Conservation (phyloP, 92 coral and sea anemone species). For the Epizoanthus stellaris region DNA sequence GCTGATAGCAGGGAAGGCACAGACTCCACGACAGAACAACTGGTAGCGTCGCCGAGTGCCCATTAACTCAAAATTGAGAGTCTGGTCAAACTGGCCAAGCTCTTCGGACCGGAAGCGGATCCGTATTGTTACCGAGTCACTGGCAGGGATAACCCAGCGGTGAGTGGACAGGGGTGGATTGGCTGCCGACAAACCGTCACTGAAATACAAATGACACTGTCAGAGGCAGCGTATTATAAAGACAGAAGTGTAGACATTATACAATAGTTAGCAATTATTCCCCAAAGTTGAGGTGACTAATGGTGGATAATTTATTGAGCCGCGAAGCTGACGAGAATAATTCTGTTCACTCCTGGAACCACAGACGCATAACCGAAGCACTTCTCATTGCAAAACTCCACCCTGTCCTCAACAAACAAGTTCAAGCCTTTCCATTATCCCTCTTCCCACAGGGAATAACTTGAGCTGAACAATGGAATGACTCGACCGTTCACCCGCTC, state of each 20-base stretch:
- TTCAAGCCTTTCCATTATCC: neutral
- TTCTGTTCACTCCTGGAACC: no score
- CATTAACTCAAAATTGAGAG: conserved; percentile 93
- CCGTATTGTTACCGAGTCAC: conserved; percentile 77
- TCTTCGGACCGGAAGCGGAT: conserved; percentile 95
- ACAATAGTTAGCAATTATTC: no score
- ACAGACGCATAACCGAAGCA: no score
- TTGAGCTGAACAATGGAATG: no score
- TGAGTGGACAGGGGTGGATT: conserved; percentile 82
- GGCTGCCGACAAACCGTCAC: conserved; percentile 63
- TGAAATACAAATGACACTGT: neutral
- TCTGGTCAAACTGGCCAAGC: conserved; percentile 98
- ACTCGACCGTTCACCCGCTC: no score
- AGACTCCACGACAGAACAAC: conserved; percentile 97
- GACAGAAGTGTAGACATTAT: no score
- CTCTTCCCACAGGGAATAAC: no score
- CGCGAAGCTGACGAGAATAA: no score
- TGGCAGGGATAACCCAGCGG: conserved; percentile 97
- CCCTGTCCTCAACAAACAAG: neutral
- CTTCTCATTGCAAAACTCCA: no score
- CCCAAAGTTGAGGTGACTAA: no score
- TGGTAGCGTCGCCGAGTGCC: conserved; percentile 99
- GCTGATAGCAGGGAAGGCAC: conserved; percentile 97
- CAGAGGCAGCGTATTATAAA: neutral
- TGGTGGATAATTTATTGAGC: no score